Evolutionary conservation across 2,113 vertebrate species (phyloP).

Genomic region (Carassius auratus): DNA sequence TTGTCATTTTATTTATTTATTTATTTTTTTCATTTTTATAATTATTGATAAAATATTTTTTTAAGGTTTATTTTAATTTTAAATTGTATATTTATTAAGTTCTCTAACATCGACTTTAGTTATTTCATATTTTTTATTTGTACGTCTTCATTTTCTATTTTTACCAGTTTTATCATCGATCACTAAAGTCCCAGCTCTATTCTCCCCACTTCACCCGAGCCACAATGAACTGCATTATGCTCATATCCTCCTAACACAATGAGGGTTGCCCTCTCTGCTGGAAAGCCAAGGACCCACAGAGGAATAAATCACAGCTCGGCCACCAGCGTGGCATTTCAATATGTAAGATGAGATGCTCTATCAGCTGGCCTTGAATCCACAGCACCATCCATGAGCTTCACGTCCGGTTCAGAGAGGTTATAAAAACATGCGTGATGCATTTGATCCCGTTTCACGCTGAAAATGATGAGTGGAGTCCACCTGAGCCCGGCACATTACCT

Average conservation of each 20-base stretch:
- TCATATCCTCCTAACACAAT: constrained; percentile 22
- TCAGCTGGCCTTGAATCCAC: constrained; percentile 52
- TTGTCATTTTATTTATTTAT: no score
- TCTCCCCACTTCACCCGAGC: not conserved
- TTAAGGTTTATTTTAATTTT: not conserved
- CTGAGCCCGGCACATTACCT: constrained; percentile 56
- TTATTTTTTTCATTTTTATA: not conserved
- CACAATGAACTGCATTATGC: not conserved
- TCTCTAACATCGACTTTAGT: no score
- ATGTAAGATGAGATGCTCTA: constrained; percentile 56
- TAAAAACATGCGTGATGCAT: constrained; percentile 32
- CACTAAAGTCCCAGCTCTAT: not conserved
- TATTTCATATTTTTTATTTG: no score
- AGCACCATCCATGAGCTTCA: constrained; percentile 18
- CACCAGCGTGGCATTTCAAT: constrained; percentile 57
- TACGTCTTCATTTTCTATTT: no score
- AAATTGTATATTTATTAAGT: no score
- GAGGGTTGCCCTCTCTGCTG: constrained; percentile 19
- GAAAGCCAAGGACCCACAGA: constrained; percentile 47
- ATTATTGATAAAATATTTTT: no score
- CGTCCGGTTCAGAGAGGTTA: constrained; percentile 38
- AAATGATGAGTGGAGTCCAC: constrained; percentile 53
- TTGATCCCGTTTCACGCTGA: constrained; percentile 37
- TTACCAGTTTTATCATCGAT: not conserved
- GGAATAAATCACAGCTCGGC: constrained; percentile 57